Base-by-base conservation (phyloP, 2,888 invertebrate species). In the Masnerella sp. region DNA sequence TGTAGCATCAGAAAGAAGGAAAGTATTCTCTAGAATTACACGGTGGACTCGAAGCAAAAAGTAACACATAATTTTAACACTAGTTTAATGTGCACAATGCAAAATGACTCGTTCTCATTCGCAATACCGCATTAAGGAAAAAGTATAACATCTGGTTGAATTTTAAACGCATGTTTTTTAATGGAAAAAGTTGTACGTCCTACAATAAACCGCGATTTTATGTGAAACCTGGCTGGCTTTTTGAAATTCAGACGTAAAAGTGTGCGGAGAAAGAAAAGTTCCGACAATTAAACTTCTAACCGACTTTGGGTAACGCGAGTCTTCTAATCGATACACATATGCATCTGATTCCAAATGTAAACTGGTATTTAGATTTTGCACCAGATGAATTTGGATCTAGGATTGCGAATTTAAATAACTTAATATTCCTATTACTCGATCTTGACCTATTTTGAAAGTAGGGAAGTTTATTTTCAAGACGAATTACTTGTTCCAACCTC, bases 351-450 rank as follows among this genome's bases (percentile, higher is more conserved):
- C 43, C 17, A 11, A 62, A 62, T 62, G 42, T 14, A 62, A 62
- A 51, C 18, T 54, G 30, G 49, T 32, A 45, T 51, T 59, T 49
- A 58, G 45, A 52, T 61, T 59, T 52, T 34, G 59, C 28, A 42
- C 68, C 14, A 49, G 69, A 61, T 61, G 47, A 54, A 61, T 47
- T 61, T 69, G 61, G 54, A 69, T 47, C 38, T 54, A 47, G 45
- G 47, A 43, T 45, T 34, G 32, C 18, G 52, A 59, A 52, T 61
- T 30, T 61, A 61, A 68, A 68, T 68, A 68, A 59, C 59, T 68
- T 52, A 28, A 61, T 54, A 69, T 52, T 61, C 32, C 43, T 40
- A 59, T 69, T 61, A 49, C 34, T 47, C 49, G 54, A 67, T 47
- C 56, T 47, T 67, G 65, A 67, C 65, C 56, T 56, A 67, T 67